Percentiles rank a stretch among this genome's conserved stretches.
These are phyloP conservation scores for Lordiphosa fenestrarum DNA, from an alignment of 2,888 invertebrate species.

Conservation along the genomic window DNA sequence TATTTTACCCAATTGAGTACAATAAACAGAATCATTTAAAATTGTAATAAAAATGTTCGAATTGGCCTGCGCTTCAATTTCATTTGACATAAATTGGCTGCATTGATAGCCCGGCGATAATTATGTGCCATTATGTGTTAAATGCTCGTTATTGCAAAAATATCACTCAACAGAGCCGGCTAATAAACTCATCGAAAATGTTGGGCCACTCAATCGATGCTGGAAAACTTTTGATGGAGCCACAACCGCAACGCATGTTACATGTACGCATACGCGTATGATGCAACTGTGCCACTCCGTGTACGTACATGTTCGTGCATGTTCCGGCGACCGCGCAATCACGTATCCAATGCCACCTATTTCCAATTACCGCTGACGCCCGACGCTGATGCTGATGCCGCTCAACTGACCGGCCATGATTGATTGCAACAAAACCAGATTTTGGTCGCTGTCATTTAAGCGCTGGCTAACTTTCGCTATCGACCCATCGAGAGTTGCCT, in stretches of 20 bases:
- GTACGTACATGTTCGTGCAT: conserved; percentile 26
- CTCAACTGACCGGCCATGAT: conserved; percentile 46
- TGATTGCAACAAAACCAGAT: conserved; percentile 74
- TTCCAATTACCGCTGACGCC: conserved; percentile 68
- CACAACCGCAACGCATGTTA: conserved; percentile 45
- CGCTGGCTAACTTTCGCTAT: conserved; percentile 53
- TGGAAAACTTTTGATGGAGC: conserved; percentile 38
- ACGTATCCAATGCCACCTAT: conserved; percentile 63
- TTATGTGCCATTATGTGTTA: conserved; percentile 32
- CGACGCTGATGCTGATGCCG: conserved; percentile 35
- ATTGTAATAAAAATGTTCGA: no score
- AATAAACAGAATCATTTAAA: no score
- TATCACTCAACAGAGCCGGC: conserved; percentile 40
- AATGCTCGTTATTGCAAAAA: conserved; percentile 47
- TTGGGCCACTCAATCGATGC: conserved; percentile 22
- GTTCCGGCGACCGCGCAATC: conserved; percentile 55
- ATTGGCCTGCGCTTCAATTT: conserved; percentile 3
- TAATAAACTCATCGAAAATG: conserved; percentile 59
- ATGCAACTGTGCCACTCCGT: neutral
- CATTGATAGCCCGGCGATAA: conserved; percentile 32
- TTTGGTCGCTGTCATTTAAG: conserved; percentile 72
- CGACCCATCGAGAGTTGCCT: conserved; percentile 13
- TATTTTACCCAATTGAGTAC: no score
- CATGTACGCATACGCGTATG: conserved; percentile 2
- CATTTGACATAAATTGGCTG: conserved; percentile 27